Conservation (phyloP, 1,140 invertebrate species). For the Spodoptera litura region DNA sequence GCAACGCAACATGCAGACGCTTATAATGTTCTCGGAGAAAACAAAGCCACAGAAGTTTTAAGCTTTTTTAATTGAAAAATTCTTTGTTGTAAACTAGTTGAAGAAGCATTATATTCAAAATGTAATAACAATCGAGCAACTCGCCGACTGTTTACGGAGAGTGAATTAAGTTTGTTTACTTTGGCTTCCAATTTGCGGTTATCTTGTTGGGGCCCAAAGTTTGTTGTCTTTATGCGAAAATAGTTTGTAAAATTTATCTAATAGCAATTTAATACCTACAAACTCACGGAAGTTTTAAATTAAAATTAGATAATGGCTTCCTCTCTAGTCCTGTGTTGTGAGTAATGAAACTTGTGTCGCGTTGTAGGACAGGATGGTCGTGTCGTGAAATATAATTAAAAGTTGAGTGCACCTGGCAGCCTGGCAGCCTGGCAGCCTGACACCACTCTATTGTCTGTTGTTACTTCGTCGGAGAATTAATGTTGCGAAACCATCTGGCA, state of each 20-base stretch:
- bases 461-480: constrained; percentile 1
- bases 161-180: constrained; percentile 42
- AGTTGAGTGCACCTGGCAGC: constrained; percentile 20
- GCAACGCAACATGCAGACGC: too few relatives aligned
- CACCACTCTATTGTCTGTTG: neutral
- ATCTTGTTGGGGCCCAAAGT: constrained; percentile 28
- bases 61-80: constrained; percentile 25
- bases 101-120: constrained; percentile 24
- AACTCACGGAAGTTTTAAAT: constrained; percentile 29
- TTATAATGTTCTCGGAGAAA: neutral
- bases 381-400: constrained; percentile 21
- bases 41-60: constrained; percentile 24
- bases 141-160: constrained; percentile 11
- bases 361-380: neutral
- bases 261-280: constrained; percentile 18
- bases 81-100: constrained; percentile 11
- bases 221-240: constrained; percentile 33
- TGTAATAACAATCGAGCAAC: constrained; percentile 20
- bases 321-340: neutral
- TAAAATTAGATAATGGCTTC: neutral
- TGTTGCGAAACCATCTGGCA: neutral
- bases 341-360: neutral
- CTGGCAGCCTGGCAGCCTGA: too few relatives aligned
- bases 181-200: constrained; percentile 33
- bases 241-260: constrained; percentile 30